Evolutionary conservation across 2,888 invertebrate species (phyloP).

Genomic region (Piscicola geometra): DNA sequence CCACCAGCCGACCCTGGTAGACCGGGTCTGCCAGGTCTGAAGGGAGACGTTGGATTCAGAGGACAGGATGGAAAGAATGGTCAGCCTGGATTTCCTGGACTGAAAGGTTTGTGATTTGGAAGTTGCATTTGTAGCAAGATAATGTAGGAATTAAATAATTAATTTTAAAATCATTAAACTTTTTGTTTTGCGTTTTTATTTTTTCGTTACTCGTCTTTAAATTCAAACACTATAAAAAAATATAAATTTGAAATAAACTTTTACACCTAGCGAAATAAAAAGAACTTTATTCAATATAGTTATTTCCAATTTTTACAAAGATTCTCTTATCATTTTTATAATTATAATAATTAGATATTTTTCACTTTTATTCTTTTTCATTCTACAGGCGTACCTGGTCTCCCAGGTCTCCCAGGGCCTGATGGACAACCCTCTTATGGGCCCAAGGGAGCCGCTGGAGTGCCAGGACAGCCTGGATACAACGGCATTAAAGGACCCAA

Average conservation of each 20-base stretch:
- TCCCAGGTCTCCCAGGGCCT: not conserved
- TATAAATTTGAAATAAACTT: no score
- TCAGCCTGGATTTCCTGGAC: not conserved
- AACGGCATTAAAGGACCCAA: not conserved
- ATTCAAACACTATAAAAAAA: no score
- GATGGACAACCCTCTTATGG: not conserved
- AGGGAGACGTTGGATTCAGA: conserved; percentile 3
- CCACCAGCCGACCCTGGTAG: conserved; percentile 34
- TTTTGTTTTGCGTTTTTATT: no score
- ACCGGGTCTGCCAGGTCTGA: conserved; percentile 32
- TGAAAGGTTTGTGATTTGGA: not conserved
- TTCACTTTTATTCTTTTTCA: not conserved
- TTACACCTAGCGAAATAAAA: no score
- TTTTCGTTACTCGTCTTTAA: no score
- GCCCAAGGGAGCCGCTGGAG: not conserved
- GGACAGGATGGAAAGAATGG: not conserved
- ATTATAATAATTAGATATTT: no score
- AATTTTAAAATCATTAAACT: no score
- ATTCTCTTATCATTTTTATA: no score
- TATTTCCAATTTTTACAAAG: no score
- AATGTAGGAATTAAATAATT: not conserved
- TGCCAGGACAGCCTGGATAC: conserved; percentile 7
- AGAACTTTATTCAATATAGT: no score
- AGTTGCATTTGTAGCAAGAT: not conserved
- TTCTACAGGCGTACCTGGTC: not conserved